phyloP scores from a whole-genome alignment of 2,888 invertebrate genomes.

The Eulithis testata region DNA sequence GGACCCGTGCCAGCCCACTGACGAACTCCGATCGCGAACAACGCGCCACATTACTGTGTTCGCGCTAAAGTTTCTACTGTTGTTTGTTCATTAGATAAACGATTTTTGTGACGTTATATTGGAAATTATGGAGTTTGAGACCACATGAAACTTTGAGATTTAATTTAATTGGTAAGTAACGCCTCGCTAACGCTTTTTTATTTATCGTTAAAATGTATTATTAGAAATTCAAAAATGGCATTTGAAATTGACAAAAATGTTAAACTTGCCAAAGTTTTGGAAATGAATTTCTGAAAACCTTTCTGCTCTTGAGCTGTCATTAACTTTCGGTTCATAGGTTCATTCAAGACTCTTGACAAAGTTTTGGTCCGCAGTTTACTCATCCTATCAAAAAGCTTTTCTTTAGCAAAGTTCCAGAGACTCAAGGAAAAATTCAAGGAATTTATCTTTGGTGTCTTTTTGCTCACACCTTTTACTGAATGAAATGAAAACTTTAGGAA shows the following conservation, averaged over 20 bases:
- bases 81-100: slow-evolving; percentile 49
- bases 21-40: slow-evolving; percentile 54
- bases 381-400: slow-evolving; percentile 51
- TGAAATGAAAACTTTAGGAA: too few relatives aligned
- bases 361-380: slow-evolving; percentile 54
- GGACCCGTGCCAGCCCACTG: slow-evolving; percentile 49
- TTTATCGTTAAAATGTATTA: too few relatives aligned
- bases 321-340: slow-evolving; percentile 47
- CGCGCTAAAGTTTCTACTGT: slow-evolving; percentile 56
- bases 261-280: slow-evolving; percentile 34
- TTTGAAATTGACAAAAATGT: slow-evolving; percentile 13
- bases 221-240: too few relatives aligned
- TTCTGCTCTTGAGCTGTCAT: slow-evolving; percentile 45
- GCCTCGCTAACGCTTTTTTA: too few relatives aligned
- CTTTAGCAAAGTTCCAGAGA: slow-evolving; percentile 42
- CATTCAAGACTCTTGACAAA: slow-evolving; percentile 42
- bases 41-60: slow-evolving; percentile 58
- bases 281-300: slow-evolving; percentile 41
- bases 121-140: slow-evolving; percentile 64
- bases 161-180: slow-evolving; percentile 59
- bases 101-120: slow-evolving; percentile 55
- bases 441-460: not conserved
- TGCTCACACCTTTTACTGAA: too few relatives aligned
- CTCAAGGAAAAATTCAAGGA: not conserved
- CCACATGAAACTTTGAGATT: slow-evolving; percentile 57